Percentiles rank a stretch among this genome's conserved stretches.
These are phyloP conservation scores for Paracentrotus lividus DNA, from an alignment of 53 echinoderm and acorn worm species.

Conservation along the genomic window DNA sequence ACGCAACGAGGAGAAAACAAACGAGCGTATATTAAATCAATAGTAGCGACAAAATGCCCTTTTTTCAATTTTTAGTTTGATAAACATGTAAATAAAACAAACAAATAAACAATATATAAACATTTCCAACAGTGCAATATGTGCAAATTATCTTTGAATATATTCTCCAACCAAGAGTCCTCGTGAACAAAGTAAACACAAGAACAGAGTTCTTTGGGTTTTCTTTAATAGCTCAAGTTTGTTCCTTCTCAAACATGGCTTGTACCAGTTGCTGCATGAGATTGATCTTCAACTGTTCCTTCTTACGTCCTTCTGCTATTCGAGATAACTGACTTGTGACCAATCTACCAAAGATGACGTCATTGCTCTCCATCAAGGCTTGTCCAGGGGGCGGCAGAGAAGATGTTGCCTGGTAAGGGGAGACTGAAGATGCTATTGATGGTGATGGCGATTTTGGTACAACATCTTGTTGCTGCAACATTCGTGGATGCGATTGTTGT, in stretches of 20 bases:
- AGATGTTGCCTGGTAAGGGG: neutral
- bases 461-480: constrained; percentile 2
- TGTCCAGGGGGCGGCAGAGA: neutral
- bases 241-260: constrained; percentile 59
- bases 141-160: too few species aligned
- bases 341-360: constrained; percentile 51
- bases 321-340: constrained; percentile 53
- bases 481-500: too few species aligned
- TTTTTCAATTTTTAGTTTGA: too few species aligned
- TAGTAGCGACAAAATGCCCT: too few species aligned
- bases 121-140: too few species aligned
- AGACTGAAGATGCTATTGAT: neutral
- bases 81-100: too few species aligned
- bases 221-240: neutral
- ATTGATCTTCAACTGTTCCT: constrained; percentile 67
- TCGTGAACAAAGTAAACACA: too few species aligned
- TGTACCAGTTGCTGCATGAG: constrained; percentile 58
- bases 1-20: too few species aligned
- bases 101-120: too few species aligned
- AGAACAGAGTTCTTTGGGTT: too few species aligned
- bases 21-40: too few species aligned
- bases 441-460: neutral
- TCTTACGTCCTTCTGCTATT: constrained; percentile 57
- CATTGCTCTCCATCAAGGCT: constrained; percentile 28
- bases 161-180: too few species aligned